Conservation (phyloP, 2,888 invertebrate genomes). For the Syrista parreyssii region DNA sequence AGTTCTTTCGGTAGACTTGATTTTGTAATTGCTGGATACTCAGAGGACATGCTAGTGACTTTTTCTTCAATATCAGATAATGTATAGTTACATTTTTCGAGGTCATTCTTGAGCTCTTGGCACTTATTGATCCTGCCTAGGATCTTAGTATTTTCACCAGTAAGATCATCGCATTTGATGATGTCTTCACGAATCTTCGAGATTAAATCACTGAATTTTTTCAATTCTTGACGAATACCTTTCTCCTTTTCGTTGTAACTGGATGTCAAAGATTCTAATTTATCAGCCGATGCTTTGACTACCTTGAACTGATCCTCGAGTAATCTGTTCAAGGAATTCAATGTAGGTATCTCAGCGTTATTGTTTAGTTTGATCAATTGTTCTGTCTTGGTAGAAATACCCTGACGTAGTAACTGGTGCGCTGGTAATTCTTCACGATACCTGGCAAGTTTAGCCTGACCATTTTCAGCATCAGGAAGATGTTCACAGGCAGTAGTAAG, state of each 20-base stretch:
- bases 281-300: conserved; percentile 78
- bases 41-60: conserved; percentile 77
- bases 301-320: conserved; percentile 82
- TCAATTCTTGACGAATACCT: conserved; percentile 77
- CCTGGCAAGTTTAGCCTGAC: conserved; percentile 81
- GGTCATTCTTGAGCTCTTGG: conserved; percentile 77
- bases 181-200: conserved; percentile 83
- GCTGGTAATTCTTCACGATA: conserved; percentile 88
- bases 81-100: conserved; percentile 76
- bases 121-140: conserved; percentile 82
- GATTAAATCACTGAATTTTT: conserved; percentile 76
- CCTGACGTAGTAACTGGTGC: conserved; percentile 80
- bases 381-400: conserved; percentile 81
- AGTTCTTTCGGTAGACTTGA: conserved; percentile 85
- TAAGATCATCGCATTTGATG: conserved; percentile 90
- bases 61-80: conserved; percentile 77
- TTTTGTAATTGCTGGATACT: conserved; percentile 83
- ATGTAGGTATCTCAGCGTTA: conserved; percentile 74
- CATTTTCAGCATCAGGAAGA: conserved; percentile 83
- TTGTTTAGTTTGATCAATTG: conserved; percentile 83
- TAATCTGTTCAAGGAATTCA: conserved; percentile 75
- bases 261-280: conserved; percentile 79
- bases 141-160: conserved; percentile 87
- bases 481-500: conserved; percentile 81
- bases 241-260: conserved; percentile 81